Evolutionary conservation across 2,888 invertebrate genomes (phyloP).

Genomic region (Agrotis exclamationis): DNA sequence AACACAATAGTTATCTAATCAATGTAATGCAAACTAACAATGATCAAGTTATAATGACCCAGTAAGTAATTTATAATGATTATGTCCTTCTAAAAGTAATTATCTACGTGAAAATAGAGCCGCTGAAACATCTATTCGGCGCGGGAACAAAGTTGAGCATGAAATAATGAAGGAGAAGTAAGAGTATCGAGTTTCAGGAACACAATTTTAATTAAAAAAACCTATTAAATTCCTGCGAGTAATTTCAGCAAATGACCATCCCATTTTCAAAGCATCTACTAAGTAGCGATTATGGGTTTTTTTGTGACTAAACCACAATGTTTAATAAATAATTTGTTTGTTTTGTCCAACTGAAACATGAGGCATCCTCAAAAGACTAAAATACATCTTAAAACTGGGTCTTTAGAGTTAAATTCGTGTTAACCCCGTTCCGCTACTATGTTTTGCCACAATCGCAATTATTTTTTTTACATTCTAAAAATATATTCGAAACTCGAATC

Average conservation of each 20-base stretch:
- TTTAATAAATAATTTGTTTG: slow-evolving; percentile 1
- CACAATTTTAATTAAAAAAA: background rate
- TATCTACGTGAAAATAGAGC: background rate
- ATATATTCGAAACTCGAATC: slow-evolving; percentile 39
- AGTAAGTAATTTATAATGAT: slow-evolving; percentile 31
- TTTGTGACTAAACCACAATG: background rate
- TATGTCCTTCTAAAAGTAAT: background rate
- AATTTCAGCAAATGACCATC: background rate
- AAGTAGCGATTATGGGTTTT: background rate
- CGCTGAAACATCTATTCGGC: background rate
- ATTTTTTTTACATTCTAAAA: slow-evolving; percentile 58
- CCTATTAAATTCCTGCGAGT: background rate
- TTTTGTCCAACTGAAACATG: background rate
- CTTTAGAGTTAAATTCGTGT: slow-evolving; percentile 32
- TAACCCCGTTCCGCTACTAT: slow-evolving; percentile 29
- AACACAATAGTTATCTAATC: slow-evolving; percentile 55
- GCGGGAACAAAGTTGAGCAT: background rate
- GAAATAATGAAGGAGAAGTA: background rate
- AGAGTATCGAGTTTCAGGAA: too few species aligned
- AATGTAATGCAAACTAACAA: slow-evolving; percentile 49
- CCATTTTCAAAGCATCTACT: background rate
- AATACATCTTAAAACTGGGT: slow-evolving; percentile 41
- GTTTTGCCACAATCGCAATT: slow-evolving; percentile 40
- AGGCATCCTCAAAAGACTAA: background rate
- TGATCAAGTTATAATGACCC: slow-evolving; percentile 40